phyloP scores from a whole-genome alignment of 1,140 invertebrate species.

The Cataglyphis hispanica region DNA sequence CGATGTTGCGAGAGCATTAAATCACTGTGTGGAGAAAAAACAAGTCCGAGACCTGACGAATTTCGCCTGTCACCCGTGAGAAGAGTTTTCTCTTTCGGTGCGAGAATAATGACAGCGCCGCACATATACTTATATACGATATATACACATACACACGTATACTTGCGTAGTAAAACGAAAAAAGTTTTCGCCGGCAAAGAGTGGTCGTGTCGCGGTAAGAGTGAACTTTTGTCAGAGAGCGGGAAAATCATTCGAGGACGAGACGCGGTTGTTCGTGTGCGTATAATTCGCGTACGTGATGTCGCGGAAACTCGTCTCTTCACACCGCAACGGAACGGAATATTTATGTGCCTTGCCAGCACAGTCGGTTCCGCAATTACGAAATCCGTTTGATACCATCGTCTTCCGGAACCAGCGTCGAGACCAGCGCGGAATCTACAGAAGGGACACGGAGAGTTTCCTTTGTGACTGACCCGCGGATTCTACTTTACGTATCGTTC shows the following conservation, averaged over 20 bases:
- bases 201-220: not conserved
- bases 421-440: not conserved
- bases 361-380: constrained; percentile 47
- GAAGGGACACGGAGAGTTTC: constrained; percentile 4
- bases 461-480: constrained; percentile 70
- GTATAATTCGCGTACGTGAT: not conserved
- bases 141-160: no score
- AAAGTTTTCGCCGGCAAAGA: constrained; percentile 23
- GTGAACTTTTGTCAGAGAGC: not conserved
- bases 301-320: not conserved
- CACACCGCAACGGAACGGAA: not conserved
- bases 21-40: constrained; percentile 58
- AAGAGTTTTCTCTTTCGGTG: constrained; percentile 41
- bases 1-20: constrained; percentile 63
- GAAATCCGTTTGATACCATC: constrained; percentile 69
- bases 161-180: constrained; percentile 11
- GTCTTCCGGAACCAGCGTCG: constrained; percentile 45
- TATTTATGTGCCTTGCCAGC: constrained; percentile 34
- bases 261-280: not conserved
- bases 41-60: constrained; percentile 18
- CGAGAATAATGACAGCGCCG: constrained; percentile 67
- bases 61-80: constrained; percentile 45
- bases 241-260: constrained; percentile 1
- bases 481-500: constrained; percentile 24
- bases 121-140: no score